Evolutionary conservation across 2,113 vertebrate species (phyloP), one percentile per base, ranked within the genome.

Genomic region (Apaloderma vittatum): DNA sequence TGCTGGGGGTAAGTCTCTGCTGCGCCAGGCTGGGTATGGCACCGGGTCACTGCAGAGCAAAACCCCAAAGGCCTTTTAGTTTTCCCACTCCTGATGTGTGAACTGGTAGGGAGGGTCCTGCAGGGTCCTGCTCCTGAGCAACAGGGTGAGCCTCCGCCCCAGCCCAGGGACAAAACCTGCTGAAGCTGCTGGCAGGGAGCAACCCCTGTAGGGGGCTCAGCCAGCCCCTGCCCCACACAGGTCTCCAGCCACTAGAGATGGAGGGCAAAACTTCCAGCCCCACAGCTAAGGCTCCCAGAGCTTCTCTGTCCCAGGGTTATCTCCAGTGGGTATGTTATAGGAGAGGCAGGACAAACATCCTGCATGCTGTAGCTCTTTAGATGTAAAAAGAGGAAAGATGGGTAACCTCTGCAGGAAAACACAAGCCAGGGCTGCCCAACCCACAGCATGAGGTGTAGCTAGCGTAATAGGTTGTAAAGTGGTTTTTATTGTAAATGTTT

Each of bases 401-500:
- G 21, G 13, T 11, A 5, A 1, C 4, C 27, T 71, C 52, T 94
- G 49, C 19, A 57, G 66, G 22, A 75, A 72, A 75, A 85, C 16
- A 54, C 49, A 23, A 40, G 14, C 18, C 54, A 34, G 71, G 51
- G 37, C 76, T 93, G 58, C 59, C 37, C 52, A 70, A 76, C 48
- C 45, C 23, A 49, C 0, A 0, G 48, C 72, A 37, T 71, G 36
- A 70, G 32, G 48, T 74, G 43, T 87, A 91, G 80, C 26, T 85
- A 89, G 89, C 94, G 48, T 89, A 86, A 91, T 66, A 89, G 88
- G 9, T 45, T 65, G 45, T 75, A 74, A 95, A 91, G 80, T 84
- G 76, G 5, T 30, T 91, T 92, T 71, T 81, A 59, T 40, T 93
- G 79, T 94, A 93, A 84, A 81, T 90, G 92, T 90, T 91, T 95